A percentile compares a stretch with the other conserved stretches of the same genome.
Evolutionary conservation across 1,140 invertebrate genomes (phyloP).

Genomic region (Idris sp.): DNA sequence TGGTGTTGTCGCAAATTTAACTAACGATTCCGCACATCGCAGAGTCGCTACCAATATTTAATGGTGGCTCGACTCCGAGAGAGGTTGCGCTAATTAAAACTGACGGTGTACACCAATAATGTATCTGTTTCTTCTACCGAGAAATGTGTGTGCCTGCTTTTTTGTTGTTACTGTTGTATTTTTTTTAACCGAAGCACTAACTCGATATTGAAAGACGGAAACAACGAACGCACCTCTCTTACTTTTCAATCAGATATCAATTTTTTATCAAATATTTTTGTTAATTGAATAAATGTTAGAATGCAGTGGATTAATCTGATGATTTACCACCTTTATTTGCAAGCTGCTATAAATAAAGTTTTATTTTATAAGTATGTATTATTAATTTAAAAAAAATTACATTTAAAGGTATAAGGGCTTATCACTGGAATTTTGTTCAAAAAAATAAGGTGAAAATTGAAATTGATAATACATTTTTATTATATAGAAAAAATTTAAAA

Average conservation of each 20-base stretch:
- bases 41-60: conserved; percentile 30
- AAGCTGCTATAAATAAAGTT: too few relatives aligned
- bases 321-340: too few relatives aligned
- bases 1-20: conserved; percentile 42
- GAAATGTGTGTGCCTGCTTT: conserved; percentile 39
- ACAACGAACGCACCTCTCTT: conserved; percentile 28
- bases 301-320: too few relatives aligned
- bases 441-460: too few relatives aligned
- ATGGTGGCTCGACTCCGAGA: conserved; percentile 28
- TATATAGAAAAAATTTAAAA: too few relatives aligned
- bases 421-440: too few relatives aligned
- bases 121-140: conserved; percentile 41
- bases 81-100: conserved; percentile 56
- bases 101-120: conserved; percentile 51
- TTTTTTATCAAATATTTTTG: conserved; percentile 34
- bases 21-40: conserved; percentile 45
- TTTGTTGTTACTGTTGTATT: conserved; percentile 26
- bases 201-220: conserved; percentile 37
- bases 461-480: too few relatives aligned
- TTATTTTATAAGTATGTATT: too few relatives aligned
- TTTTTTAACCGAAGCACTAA: conserved; percentile 30
- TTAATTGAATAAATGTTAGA: conserved; percentile 41
- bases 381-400: too few relatives aligned
- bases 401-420: too few relatives aligned
- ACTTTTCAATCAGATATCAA: conserved; percentile 42